A percentile compares a stretch with the other conserved stretches of the same genome.
Conservation (phyloP, 2,888 invertebrate genomes). For the Eumacrocentrus americanus region DNA sequence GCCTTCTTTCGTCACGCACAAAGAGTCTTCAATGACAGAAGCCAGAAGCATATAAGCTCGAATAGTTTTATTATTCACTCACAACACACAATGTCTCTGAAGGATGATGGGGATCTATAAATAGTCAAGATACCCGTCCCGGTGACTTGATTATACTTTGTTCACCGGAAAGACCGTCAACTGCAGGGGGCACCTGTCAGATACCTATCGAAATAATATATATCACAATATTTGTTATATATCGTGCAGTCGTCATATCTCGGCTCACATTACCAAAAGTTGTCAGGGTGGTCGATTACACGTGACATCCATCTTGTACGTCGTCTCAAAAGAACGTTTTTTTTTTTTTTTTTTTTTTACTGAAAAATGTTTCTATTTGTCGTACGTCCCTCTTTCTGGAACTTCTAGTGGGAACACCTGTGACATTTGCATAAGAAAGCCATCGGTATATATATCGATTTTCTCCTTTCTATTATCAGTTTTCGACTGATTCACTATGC, state of each 20-base stretch:
- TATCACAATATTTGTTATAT: conserved; percentile 22
- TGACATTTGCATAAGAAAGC: conserved; percentile 27
- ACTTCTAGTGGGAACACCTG: conserved; percentile 15
- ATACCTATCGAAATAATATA: conserved; percentile 26
- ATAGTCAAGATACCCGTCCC: neutral
- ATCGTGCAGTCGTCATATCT: conserved; percentile 15
- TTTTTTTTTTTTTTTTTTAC: neutral
- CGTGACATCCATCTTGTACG: conserved; percentile 13
- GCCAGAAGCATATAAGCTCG: no score
- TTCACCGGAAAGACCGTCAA: conserved; percentile 12
- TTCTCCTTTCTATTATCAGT: neutral
- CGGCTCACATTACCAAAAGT: neutral
- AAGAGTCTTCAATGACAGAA: neutral
- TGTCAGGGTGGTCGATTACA: conserved; percentile 17
- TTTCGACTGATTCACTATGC: no score
- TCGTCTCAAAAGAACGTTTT: neutral
- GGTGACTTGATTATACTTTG: neutral
- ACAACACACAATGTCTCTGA: no score
- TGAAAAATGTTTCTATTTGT: neutral
- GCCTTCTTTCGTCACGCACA: conserved; percentile 3
- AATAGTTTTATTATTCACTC: no score
- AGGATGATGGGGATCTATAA: neutral
- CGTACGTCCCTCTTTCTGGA: neutral
- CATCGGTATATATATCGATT: conserved; percentile 8
- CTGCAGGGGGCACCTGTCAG: conserved; percentile 29